phyloP scores from a whole-genome alignment of 2,113 vertebrate genomes.

The Sphyrna mokarran region DNA sequence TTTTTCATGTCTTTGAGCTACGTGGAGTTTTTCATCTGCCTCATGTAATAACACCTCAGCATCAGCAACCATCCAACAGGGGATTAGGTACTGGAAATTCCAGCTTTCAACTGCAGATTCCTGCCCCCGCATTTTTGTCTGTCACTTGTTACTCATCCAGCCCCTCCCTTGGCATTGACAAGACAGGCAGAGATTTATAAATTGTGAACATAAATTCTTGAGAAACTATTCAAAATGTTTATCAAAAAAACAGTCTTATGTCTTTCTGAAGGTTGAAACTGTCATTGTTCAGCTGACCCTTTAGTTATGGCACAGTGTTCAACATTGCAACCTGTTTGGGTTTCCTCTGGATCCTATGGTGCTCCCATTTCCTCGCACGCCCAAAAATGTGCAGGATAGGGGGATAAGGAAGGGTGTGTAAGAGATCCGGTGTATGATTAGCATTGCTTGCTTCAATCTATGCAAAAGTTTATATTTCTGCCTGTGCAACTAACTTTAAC shows the following conservation, averaged over 20 bases:
- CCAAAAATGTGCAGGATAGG: too few relatives aligned
- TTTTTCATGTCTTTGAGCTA: not conserved
- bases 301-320: not conserved
- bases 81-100: not conserved
- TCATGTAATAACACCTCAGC: too few relatives aligned
- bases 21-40: not conserved
- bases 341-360: too few relatives aligned
- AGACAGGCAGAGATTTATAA: not conserved
- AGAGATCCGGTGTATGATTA: too few relatives aligned
- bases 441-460: too few relatives aligned
- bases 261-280: not conserved
- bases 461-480: too few relatives aligned
- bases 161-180: not conserved
- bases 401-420: too few relatives aligned
- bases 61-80: not conserved
- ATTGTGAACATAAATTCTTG: too few relatives aligned
- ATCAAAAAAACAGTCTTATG: not conserved
- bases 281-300: not conserved
- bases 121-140: not conserved
- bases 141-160: not conserved
- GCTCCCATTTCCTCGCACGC: too few relatives aligned
- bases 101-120: not conserved
- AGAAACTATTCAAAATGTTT: too few relatives aligned
- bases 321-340: too few relatives aligned
- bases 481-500: too few relatives aligned